phyloP scores from a whole-genome alignment of 1,140 invertebrate species.

The Arctopsyche grandis region DNA sequence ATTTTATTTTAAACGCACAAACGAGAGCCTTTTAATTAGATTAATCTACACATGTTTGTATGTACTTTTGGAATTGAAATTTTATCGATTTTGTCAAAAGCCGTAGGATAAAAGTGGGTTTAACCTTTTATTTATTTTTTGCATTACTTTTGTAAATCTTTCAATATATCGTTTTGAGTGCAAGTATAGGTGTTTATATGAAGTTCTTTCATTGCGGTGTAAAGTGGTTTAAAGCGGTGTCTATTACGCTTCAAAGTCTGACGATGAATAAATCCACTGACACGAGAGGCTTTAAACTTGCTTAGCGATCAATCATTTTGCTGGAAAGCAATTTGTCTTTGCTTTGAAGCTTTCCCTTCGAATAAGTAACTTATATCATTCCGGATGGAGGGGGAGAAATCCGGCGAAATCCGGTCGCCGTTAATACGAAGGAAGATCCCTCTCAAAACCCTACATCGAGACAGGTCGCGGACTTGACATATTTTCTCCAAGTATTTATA shows the following conservation, averaged over 20 bases:
- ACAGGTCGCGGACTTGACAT: not conserved
- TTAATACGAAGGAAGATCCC: constrained; percentile 12
- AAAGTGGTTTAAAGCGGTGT: constrained; percentile 29
- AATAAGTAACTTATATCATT: constrained; percentile 33
- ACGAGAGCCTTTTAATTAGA: no score
- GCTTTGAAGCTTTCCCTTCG: constrained; percentile 42
- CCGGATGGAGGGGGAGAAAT: not conserved
- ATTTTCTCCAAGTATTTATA: not conserved
- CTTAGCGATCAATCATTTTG: constrained; percentile 53
- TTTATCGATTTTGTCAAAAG: no score
- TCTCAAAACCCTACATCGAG: not conserved
- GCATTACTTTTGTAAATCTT: no score
- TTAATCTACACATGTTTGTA: no score
- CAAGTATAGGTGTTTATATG: not conserved
- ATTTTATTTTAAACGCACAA: no score
- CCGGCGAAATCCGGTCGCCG: constrained; percentile 22
- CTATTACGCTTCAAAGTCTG: constrained; percentile 34
- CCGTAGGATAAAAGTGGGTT: no score
- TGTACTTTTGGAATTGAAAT: no score
- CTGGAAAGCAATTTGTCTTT: constrained; percentile 54
- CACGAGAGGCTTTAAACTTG: constrained; percentile 47
- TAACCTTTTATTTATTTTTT: no score
- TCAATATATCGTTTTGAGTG: no score
- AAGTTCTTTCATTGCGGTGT: not conserved
- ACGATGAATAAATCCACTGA: constrained; percentile 40